phyloP scores from a whole-genome alignment of 2,797 vertebrate species.

The Sebastolobus altivelis region DNA sequence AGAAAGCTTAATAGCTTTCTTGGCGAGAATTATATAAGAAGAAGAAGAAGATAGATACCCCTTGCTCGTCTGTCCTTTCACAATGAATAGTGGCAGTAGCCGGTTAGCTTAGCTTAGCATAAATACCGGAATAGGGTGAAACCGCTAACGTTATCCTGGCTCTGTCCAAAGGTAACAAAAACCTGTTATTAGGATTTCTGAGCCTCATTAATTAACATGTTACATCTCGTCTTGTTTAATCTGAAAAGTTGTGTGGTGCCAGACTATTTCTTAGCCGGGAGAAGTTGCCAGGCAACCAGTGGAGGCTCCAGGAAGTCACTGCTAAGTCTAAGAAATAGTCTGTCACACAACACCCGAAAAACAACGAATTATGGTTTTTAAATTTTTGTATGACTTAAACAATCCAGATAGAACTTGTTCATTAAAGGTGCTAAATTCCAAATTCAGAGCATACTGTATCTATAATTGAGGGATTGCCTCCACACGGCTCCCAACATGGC shows the following conservation, averaged over 20 bases:
- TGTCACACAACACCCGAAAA: not conserved
- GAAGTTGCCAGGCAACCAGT: slow-evolving; percentile 13
- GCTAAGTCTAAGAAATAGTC: not conserved
- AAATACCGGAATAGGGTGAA: not conserved
- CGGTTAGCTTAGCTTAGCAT: not conserved
- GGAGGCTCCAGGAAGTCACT: slow-evolving; percentile 2
- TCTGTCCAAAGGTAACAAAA: not conserved
- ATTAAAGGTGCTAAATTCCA: not conserved
- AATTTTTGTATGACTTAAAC: not conserved
- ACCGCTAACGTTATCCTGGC: not conserved
- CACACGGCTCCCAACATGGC: too few species aligned
- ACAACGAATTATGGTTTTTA: not conserved
- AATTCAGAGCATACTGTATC: too few species aligned
- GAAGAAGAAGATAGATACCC: not conserved
- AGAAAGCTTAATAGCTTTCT: not conserved
- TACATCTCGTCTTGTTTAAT: not conserved
- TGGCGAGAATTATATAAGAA: not conserved
- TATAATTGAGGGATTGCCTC: too few species aligned
- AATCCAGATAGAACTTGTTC: not conserved
- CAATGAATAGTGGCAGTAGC: not conserved
- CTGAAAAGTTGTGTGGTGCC: slow-evolving; percentile 14
- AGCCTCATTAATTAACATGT: not conserved
- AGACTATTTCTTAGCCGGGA: slow-evolving; percentile 4
- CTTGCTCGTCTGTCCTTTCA: not conserved
- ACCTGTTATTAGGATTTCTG: too few species aligned